Conservation (phyloP, 2,113 vertebrate species). For the Lycaon pictus region DNA sequence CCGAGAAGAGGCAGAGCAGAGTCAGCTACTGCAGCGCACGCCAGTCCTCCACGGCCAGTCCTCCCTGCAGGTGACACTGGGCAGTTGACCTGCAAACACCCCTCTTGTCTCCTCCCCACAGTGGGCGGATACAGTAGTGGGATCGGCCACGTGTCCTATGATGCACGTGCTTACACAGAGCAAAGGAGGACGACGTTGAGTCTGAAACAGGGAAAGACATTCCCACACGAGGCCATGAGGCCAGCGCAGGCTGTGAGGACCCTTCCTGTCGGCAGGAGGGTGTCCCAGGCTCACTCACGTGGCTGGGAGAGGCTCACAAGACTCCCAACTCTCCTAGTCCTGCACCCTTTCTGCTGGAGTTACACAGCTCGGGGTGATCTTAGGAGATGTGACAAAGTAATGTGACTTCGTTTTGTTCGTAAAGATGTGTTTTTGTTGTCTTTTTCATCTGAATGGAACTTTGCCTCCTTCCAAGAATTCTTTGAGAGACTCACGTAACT, state of each 20-base stretch:
- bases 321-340: background rate
- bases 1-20: background rate
- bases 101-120: background rate
- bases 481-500: background rate
- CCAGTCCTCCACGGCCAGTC: background rate
- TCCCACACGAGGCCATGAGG: background rate
- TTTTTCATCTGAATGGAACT: background rate
- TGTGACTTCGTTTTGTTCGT: background rate
- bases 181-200: background rate
- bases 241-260: background rate
- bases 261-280: background rate
- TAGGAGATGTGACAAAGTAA: background rate
- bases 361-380: background rate
- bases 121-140: background rate
- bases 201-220: background rate
- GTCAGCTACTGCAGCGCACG: background rate
- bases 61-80: background rate
- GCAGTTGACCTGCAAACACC: background rate
- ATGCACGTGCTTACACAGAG: background rate
- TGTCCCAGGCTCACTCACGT: background rate
- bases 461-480: background rate
- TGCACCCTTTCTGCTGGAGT: background rate
- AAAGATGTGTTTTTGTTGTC: background rate
- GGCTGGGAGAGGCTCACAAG: background rate
- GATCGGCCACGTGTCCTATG: background rate